phyloP scores from a whole-genome alignment of 2,797 vertebrate species.

The Podarcis siculus region DNA sequence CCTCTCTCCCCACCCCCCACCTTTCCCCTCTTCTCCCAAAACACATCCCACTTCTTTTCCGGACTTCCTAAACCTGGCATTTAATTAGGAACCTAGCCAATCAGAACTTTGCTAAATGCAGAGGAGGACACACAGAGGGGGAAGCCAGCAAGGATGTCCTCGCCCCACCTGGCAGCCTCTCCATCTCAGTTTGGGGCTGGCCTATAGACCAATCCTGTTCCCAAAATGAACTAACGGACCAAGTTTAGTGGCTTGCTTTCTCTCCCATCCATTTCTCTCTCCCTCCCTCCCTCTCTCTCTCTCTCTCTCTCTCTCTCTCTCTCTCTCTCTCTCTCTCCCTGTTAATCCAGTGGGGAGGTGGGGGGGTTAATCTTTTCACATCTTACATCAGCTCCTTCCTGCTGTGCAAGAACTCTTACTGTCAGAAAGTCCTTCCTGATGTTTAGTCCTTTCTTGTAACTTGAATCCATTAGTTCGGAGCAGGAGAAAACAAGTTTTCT shows the following conservation, averaged over 20 bases:
- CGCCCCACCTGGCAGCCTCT: not conserved
- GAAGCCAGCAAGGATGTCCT: not conserved
- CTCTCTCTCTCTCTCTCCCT: constrained; percentile 37
- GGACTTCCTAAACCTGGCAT: constrained; percentile 49
- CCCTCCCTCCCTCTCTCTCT: not conserved
- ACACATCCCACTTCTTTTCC: constrained; percentile 40
- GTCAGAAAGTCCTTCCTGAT: too few relatives aligned
- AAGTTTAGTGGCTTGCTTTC: rapidly evolving
- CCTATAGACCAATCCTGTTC: not conserved
- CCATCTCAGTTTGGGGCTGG: not conserved
- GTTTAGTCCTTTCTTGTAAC: too few relatives aligned
- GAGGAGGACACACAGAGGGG: constrained; percentile 54
- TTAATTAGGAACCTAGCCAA: constrained; percentile 68
- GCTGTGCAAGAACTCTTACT: not conserved
- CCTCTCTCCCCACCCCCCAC: not conserved
- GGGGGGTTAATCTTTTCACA: constrained; percentile 47
- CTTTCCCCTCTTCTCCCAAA: not conserved
- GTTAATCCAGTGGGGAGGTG: constrained; percentile 33
- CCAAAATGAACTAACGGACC: not conserved
- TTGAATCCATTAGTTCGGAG: too few relatives aligned
- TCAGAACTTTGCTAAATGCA: constrained; percentile 65
- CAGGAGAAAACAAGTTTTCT: too few relatives aligned
- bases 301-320: not conserved
- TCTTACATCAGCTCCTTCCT: constrained; percentile 38
- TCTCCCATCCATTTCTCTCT: not conserved